These are phyloP conservation scores for Saguinus midas DNA, from an alignment of 2,113 vertebrate genomes.

Conservation along the genomic window DNA sequence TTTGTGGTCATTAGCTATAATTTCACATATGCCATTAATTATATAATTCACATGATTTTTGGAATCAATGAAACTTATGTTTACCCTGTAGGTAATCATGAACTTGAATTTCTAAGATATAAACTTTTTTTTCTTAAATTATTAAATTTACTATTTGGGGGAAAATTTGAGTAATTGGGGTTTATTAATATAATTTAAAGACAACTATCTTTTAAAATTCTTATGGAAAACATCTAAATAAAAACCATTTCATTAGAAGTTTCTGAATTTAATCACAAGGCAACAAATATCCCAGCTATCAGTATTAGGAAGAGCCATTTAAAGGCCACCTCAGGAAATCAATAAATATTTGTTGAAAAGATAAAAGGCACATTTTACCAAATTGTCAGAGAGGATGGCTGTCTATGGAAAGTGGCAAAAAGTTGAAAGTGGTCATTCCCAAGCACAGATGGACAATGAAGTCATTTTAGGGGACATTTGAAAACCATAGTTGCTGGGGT, in stretches of 20 bases:
- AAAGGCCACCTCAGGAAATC: neutral
- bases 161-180: neutral
- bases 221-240: neutral
- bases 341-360: neutral
- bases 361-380: neutral
- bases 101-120: neutral
- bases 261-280: neutral
- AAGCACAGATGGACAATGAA: neutral
- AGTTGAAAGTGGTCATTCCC: neutral
- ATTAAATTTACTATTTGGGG: neutral
- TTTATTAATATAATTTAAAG: neutral
- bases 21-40: neutral
- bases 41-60: neutral
- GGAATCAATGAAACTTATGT: neutral
- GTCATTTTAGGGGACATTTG: neutral
- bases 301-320: neutral
- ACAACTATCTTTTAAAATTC: neutral
- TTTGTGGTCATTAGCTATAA: neutral
- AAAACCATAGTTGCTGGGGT: neutral
- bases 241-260: neutral
- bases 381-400: neutral
- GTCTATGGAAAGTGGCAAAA: neutral
- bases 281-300: neutral
- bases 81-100: neutral
- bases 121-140: neutral